A percentile compares a stretch with the other conserved stretches of the same genome.
Evolutionary conservation across 2,888 invertebrate species (phyloP).

Genomic region (Xylota sylvarum): DNA sequence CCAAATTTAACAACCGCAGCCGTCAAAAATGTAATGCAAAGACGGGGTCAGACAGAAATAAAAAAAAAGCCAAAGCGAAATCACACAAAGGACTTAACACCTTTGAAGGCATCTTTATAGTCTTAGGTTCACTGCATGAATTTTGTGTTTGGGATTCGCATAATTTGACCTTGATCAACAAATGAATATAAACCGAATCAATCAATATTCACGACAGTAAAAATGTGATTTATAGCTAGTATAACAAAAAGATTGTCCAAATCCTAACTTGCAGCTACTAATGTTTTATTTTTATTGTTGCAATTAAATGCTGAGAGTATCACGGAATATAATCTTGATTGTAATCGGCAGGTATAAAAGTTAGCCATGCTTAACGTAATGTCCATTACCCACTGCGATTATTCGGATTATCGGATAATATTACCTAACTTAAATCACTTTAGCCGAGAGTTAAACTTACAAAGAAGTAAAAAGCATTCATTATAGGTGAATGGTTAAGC

Average conservation of each 20-base stretch:
- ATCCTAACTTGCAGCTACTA: slow-evolving; percentile 28
- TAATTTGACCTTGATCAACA: background rate
- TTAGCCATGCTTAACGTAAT: no score
- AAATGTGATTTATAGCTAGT: background rate
- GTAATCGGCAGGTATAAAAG: slow-evolving; percentile 2
- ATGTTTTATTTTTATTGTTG: background rate
- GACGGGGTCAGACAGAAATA: no score
- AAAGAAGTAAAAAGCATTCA: no score
- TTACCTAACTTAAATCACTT: no score
- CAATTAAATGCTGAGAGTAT: slow-evolving; percentile 5
- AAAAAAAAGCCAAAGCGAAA: no score
- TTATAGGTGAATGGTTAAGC: no score
- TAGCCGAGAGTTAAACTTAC: no score
- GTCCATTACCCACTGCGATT: no score
- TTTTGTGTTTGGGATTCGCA: background rate
- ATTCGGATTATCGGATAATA: no score
- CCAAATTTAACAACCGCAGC: no score
- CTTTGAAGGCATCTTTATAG: background rate
- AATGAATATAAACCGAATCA: background rate
- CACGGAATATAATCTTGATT: background rate
- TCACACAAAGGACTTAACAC: no score
- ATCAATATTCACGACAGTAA: background rate
- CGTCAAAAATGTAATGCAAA: no score
- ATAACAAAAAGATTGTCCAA: slow-evolving; percentile 18
- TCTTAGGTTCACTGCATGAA: background rate